Conservation (phyloP, 1,140 invertebrate species). For the Vanessa tameamea region DNA sequence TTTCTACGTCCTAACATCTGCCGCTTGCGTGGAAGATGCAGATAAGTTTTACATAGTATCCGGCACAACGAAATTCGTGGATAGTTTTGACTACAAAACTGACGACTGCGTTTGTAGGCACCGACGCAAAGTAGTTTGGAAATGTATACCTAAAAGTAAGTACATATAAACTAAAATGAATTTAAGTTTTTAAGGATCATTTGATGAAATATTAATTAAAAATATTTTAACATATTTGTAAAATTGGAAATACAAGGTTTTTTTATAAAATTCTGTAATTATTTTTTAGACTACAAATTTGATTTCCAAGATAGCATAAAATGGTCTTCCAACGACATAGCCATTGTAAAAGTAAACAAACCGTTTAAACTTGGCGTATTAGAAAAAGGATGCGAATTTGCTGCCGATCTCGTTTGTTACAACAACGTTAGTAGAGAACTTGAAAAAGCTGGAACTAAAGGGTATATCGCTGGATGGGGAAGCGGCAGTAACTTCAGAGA, state of each 20-base stretch:
- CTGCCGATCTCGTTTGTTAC: conserved; percentile 55
- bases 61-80: conserved; percentile 71
- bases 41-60: conserved; percentile 72
- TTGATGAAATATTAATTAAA: too few species aligned
- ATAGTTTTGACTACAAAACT: conserved; percentile 67
- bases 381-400: conserved; percentile 67
- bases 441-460: conserved; percentile 69
- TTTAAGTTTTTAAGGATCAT: too few species aligned
- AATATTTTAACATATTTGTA: too few species aligned
- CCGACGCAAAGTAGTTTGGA: conserved; percentile 69
- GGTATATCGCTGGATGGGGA: conserved; percentile 71
- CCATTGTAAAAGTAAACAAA: conserved; percentile 71
- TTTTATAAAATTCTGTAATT: too few species aligned
- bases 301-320: conserved; percentile 75
- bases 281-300: conserved; percentile 70
- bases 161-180: conserved; percentile 18
- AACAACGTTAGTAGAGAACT: conserved; percentile 69
- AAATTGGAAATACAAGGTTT: too few species aligned
- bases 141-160: conserved; percentile 76
- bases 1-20: conserved; percentile 67
- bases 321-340: conserved; percentile 75
- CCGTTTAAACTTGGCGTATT: conserved; percentile 64
- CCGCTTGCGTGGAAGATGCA: conserved; percentile 73
- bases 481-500: conserved; percentile 70
- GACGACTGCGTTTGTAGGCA: conserved; percentile 72